phyloP scores from a whole-genome alignment of 2,888 invertebrate species.

The Anoplius nigerrimus region DNA sequence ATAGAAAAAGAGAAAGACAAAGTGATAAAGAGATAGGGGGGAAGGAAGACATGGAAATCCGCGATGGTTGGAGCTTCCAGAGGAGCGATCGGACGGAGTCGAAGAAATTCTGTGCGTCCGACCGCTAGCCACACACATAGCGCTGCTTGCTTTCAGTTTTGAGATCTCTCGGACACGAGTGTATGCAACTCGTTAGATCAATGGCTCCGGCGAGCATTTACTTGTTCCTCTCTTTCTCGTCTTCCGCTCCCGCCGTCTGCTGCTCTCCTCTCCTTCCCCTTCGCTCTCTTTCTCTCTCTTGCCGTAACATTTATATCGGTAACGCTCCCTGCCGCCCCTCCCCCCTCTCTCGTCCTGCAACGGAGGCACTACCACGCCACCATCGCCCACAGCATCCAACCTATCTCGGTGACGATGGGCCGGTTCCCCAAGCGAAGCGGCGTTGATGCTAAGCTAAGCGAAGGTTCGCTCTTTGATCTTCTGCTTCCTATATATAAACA shows the following conservation, averaged over 20 bases:
- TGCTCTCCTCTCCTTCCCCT: too few species aligned
- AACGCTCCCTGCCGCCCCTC: constrained; percentile 29
- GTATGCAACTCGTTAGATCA: constrained; percentile 50
- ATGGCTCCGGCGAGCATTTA: constrained; percentile 40
- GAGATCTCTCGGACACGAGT: constrained; percentile 30
- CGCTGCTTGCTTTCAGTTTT: constrained; percentile 29
- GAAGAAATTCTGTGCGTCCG: neutral
- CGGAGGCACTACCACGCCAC: constrained; percentile 34
- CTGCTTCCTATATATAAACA: constrained; percentile 73
- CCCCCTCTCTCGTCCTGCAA: neutral
- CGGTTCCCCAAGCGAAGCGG: constrained; percentile 60
- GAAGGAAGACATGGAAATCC: neutral
- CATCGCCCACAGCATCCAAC: constrained; percentile 50
- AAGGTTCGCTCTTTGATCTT: constrained; percentile 73
- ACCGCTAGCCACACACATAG: constrained; percentile 14
- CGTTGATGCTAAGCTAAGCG: constrained; percentile 68
- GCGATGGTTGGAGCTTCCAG: too few species aligned
- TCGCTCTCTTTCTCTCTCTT: constrained; percentile 9
- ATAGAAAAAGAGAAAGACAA: constrained; percentile 7
- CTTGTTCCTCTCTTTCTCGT: constrained; percentile 12
- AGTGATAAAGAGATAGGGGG: neutral
- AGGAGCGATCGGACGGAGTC: neutral
- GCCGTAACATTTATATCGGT: constrained; percentile 54
- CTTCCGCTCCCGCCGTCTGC: constrained; percentile 5
- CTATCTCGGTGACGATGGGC: constrained; percentile 63